These are phyloP conservation scores for Drosophila parthenogenetica DNA, from an alignment of 2,888 invertebrate genomes.

Conservation along the genomic window DNA sequence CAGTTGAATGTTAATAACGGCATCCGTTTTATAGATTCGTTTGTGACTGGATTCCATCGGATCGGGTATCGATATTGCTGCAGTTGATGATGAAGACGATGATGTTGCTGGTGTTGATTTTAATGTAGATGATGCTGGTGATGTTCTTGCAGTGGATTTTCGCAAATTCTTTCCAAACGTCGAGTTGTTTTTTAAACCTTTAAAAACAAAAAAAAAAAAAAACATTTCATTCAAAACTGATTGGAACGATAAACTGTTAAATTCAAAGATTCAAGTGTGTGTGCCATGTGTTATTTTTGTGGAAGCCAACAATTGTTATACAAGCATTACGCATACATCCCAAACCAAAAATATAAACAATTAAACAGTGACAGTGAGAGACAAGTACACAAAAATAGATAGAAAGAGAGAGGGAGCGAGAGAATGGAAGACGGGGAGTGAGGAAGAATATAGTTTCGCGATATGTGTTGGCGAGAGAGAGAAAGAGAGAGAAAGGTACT, in stretches of 20 bases:
- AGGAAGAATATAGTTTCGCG: conserved; percentile 21
- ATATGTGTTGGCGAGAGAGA: conserved; percentile 17
- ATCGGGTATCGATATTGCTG: conserved; percentile 33
- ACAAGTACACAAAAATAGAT: conserved; percentile 20
- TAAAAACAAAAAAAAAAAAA: conserved; percentile 23
- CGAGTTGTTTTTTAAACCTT: conserved; percentile 81
- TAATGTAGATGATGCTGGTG: conserved; percentile 66
- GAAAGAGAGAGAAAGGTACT: conserved; percentile 5
- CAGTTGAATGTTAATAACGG: conserved; percentile 71
- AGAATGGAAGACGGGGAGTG: conserved; percentile 2
- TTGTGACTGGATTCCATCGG: conserved; percentile 66
- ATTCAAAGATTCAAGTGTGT: conserved; percentile 12
- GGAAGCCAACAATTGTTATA: conserved; percentile 37
- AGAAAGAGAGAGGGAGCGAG: conserved; percentile 21
- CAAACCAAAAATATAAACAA: conserved; percentile 29
- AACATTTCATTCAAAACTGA: neutral
- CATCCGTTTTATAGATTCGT: conserved; percentile 68
- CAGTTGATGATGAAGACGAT: conserved; percentile 19
- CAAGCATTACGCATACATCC: conserved; percentile 21
- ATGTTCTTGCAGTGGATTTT: conserved; percentile 62
- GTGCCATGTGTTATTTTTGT: conserved; percentile 31
- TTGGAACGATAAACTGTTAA: neutral
- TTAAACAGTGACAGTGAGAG: conserved; percentile 37
- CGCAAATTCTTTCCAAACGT: conserved; percentile 83
- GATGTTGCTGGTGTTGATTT: conserved; percentile 46